These are phyloP conservation scores for Hirundichthys speculiger DNA, from an alignment of 2,113 vertebrate species.

Conservation along the genomic window DNA sequence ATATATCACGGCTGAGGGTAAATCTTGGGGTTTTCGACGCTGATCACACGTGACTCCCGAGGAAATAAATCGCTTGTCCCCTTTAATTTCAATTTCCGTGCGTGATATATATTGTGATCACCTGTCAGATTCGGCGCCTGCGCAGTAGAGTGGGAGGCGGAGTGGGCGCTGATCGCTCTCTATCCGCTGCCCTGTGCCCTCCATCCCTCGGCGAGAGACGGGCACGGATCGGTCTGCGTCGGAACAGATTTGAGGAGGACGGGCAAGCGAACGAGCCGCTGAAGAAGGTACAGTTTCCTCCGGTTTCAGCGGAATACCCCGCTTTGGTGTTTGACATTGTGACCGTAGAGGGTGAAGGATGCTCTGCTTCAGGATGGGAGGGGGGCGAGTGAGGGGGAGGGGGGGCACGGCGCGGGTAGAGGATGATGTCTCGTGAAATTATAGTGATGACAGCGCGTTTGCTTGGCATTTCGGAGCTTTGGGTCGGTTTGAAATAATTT, in stretches of 20 bases:
- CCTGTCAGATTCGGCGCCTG: conserved; percentile 81
- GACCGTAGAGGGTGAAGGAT: conserved; percentile 76
- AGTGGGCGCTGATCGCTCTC: conserved; percentile 71
- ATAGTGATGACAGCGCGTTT: conserved; percentile 37
- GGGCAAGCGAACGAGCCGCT: conserved; percentile 53
- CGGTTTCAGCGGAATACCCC: conserved; percentile 2
- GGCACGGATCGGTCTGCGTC: conserved; percentile 37
- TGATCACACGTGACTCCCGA: conserved; percentile 43
- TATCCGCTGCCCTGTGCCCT: conserved; percentile 73
- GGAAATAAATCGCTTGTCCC: conserved; percentile 65
- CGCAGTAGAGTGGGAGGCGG: conserved; percentile 75
- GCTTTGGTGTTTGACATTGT: conserved; percentile 74
- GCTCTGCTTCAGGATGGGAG: conserved; percentile 66
- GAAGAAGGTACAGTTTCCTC: conserved; percentile 57
- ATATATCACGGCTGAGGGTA: not conserved
- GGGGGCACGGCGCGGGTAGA: conserved; percentile 37
- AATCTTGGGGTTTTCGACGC: conserved; percentile 14
- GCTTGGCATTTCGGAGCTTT: conserved; percentile 22
- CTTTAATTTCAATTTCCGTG: conserved; percentile 81
- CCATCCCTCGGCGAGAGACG: conserved; percentile 65
- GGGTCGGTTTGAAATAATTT: conserved; percentile 1
- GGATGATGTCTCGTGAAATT: conserved; percentile 49
- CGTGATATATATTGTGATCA: conserved; percentile 81
- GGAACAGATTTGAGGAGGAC: conserved; percentile 58
- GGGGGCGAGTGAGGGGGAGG: conserved; percentile 32